Evolutionary conservation across 2,888 invertebrate genomes (phyloP).

Genomic region (Thyatira batis): DNA sequence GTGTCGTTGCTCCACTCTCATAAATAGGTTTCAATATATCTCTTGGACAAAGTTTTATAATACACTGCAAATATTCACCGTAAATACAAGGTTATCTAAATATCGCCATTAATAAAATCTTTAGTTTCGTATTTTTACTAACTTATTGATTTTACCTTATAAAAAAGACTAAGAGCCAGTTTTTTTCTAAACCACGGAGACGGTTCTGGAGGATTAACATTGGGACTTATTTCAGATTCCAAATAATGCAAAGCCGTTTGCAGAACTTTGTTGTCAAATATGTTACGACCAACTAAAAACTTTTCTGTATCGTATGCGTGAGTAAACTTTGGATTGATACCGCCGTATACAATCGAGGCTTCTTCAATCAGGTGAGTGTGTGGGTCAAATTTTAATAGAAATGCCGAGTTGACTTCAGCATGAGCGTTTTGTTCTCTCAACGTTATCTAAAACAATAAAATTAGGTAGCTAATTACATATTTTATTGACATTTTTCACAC

Average conservation of each 20-base stretch:
- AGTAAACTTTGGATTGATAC: conserved; percentile 77
- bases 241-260: conserved; percentile 75
- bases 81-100: not conserved
- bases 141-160: conserved; percentile 78
- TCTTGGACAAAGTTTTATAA: conserved; percentile 74
- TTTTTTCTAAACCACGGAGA: conserved; percentile 82
- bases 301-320: conserved; percentile 83
- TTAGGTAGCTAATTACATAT: not conserved
- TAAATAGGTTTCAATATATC: conserved; percentile 62
- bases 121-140: conserved; percentile 3
- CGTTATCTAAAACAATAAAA: conserved; percentile 76
- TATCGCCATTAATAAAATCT: not conserved
- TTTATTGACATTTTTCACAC: not conserved
- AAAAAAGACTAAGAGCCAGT: conserved; percentile 85
- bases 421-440: conserved; percentile 87
- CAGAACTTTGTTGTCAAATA: conserved; percentile 60
- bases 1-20: conserved; percentile 66
- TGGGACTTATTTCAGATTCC: conserved; percentile 83
- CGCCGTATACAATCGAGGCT: conserved; percentile 84
- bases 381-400: conserved; percentile 80
- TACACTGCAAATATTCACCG: conserved; percentile 54
- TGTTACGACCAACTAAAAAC: conserved; percentile 58
- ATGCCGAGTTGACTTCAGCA: conserved; percentile 87
- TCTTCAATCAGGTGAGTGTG: conserved; percentile 41
- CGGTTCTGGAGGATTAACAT: conserved; percentile 84